Percentiles rank a stretch among this genome's conserved stretches.
These are phyloP conservation scores for Margarornis squamiger DNA, from an alignment of 2,797 vertebrate species.

Conservation along the genomic window DNA sequence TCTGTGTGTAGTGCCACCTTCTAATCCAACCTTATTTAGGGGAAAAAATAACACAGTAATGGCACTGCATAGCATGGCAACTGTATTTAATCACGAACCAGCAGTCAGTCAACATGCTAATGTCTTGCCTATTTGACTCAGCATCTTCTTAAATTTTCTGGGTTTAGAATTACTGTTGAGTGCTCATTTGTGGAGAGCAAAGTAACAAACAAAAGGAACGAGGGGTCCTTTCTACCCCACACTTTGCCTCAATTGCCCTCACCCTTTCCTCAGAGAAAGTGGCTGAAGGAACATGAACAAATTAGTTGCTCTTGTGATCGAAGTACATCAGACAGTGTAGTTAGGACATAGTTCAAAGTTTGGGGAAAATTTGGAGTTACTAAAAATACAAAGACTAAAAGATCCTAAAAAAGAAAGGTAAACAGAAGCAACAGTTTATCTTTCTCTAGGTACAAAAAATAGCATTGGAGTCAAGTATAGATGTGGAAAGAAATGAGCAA, in stretches of 20 bases:
- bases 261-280: neutral
- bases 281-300: neutral
- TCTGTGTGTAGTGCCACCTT: constrained; percentile 37
- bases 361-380: neutral
- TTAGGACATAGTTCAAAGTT: neutral
- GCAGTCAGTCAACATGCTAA: constrained; percentile 14
- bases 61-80: constrained; percentile 21
- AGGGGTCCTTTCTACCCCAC: neutral
- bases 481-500: neutral
- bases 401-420: neutral
- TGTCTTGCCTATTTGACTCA: constrained; percentile 2
- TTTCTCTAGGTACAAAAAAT: neutral
- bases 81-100: constrained; percentile 30
- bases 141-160: neutral
- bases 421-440: neutral
- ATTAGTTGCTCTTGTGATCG: neutral
- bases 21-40: neutral
- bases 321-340: neutral
- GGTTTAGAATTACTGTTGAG: neutral
- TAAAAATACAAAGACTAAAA: neutral
- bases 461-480: neutral
- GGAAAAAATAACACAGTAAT: neutral
- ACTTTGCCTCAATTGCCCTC: neutral
- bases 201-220: neutral
- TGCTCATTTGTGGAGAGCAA: neutral